Percentiles rank a stretch among this genome's conserved stretches.
Evolutionary conservation across 2,113 vertebrate species (phyloP).

Genomic region (Bambusicola thoracicus): DNA sequence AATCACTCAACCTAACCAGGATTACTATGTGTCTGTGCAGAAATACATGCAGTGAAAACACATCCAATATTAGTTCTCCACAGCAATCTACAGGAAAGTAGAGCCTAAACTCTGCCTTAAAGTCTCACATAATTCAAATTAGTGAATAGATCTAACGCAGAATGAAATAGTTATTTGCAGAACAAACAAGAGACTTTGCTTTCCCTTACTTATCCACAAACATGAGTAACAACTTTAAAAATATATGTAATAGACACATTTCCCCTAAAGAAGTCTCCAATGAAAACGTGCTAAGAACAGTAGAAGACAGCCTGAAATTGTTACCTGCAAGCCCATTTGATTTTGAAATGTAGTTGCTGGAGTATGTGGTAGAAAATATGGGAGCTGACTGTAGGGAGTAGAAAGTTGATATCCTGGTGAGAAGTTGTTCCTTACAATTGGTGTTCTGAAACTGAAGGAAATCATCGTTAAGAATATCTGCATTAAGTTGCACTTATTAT

Average conservation of each 20-base stretch:
- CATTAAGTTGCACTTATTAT: background rate
- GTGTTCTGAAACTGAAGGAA: constrained; percentile 85
- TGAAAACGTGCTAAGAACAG: background rate
- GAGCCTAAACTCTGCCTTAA: background rate
- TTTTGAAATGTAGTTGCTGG: constrained; percentile 73
- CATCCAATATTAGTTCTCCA: background rate
- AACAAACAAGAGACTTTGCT: background rate
- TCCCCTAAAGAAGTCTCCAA: background rate
- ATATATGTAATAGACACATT: background rate
- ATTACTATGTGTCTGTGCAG: background rate
- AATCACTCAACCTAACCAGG: background rate
- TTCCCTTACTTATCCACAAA: background rate
- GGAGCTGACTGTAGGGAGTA: constrained; percentile 76
- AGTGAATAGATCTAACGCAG: too few species aligned
- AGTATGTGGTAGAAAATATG: constrained; percentile 65
- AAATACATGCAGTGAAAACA: background rate
- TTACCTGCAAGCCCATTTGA: constrained; percentile 73
- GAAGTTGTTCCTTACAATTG: constrained; percentile 81
- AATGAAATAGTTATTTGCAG: background rate
- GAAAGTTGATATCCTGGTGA: constrained; percentile 72
- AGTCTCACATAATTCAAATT: background rate
- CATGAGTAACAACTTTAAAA: background rate
- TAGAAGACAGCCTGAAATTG: background rate
- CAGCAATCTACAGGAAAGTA: background rate
- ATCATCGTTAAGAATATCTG: background rate